phyloP scores from a whole-genome alignment of 2,797 vertebrate species.

The Anguilla anguilla region DNA sequence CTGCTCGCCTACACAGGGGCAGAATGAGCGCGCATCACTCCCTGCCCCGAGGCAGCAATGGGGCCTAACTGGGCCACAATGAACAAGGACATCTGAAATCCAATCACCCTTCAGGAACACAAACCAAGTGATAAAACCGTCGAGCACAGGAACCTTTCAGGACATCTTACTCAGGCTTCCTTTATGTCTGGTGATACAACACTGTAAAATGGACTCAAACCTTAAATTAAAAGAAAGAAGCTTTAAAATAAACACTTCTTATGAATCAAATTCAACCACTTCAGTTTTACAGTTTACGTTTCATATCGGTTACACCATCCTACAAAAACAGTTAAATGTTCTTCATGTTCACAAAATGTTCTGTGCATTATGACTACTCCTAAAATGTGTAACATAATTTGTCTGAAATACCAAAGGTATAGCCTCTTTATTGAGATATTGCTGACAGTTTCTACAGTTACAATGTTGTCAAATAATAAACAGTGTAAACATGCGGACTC shows the following conservation, averaged over 20 bases:
- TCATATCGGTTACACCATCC: background rate
- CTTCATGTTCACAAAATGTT: background rate
- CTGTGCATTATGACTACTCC: background rate
- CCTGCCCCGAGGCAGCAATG: background rate
- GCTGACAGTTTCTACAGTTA: background rate
- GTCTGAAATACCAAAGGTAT: background rate
- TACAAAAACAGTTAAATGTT: background rate
- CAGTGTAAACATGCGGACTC: background rate
- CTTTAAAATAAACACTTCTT: background rate
- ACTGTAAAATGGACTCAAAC: background rate
- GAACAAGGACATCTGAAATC: constrained; percentile 4
- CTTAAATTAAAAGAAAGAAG: background rate
- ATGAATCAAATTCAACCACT: constrained; percentile 3
- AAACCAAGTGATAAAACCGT: background rate
- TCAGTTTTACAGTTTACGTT: background rate
- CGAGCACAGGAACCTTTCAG: background rate
- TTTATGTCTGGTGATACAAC: background rate
- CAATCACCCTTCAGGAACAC: constrained; percentile 6
- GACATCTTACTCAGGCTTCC: background rate
- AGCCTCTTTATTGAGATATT: background rate
- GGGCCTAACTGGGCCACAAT: constrained; percentile 1
- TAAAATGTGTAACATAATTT: background rate
- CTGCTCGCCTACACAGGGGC: background rate
- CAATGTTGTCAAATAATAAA: background rate
- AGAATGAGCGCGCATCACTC: background rate